Evolutionary conservation across 2,113 vertebrate genomes (phyloP).

Genomic region (Acanthochromis polyacanthus): DNA sequence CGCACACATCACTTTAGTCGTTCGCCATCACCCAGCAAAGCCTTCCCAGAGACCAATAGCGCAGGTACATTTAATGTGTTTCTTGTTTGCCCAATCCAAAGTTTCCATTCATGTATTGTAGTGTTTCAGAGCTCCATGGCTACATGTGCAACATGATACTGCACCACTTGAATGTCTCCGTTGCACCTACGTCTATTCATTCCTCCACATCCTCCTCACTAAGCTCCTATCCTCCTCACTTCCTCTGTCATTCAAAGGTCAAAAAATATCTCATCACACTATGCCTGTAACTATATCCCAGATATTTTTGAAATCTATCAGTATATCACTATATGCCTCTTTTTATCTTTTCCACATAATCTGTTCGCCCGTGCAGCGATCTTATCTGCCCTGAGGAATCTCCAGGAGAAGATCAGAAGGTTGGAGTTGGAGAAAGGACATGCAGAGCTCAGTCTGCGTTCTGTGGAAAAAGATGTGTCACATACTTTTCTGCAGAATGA

Average conservation of each 20-base stretch:
- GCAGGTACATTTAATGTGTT: conserved; percentile 80
- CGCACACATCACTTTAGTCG: conserved; percentile 20
- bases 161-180: conserved; percentile 51
- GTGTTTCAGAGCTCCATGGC: conserved; percentile 77
- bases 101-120: conserved; percentile 52
- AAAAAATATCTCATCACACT: conserved; percentile 9
- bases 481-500: conserved; percentile 82
- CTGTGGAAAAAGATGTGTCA: conserved; percentile 81
- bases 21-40: conserved; percentile 81
- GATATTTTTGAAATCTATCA: not conserved
- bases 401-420: conserved; percentile 80
- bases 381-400: conserved; percentile 87
- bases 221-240: not conserved
- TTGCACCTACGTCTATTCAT: conserved; percentile 46
- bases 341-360: not conserved
- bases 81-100: not conserved
- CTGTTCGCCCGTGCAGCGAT: conserved; percentile 83
- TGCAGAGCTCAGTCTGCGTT: conserved; percentile 83
- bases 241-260: not conserved
- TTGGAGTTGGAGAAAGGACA: conserved; percentile 90
- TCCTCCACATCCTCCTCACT: conserved; percentile 28
- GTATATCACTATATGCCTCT: not conserved
- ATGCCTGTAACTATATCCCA: not conserved
- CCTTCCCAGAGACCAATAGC: conserved; percentile 94
- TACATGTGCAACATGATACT: conserved; percentile 76